Evolutionary conservation across 1,140 invertebrate genomes (phyloP), one percentile per base, ranked within the genome.

Genomic region (Steinernema feltiae): DNA sequence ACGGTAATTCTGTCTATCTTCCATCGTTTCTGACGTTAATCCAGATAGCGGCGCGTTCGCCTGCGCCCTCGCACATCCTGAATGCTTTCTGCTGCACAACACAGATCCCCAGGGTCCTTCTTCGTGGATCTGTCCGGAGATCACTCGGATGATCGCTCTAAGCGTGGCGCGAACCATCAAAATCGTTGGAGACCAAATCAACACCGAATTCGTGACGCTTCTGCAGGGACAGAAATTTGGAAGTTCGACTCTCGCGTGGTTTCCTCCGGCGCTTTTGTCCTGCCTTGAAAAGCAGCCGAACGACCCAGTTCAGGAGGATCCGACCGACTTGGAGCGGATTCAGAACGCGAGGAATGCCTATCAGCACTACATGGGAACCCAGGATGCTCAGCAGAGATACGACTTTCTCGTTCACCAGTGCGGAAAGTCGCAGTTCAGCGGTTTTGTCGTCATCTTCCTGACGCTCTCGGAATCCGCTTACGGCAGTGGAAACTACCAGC

Each of bases 381-480:
- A 63, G 53, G 53, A 63, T 27, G 15, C 24, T 27, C 12, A 63
- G 12, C 53, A 63, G 24, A 15, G 24, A 3, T 63, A 63, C 53
- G 53, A 63, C 12, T 63, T 63, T 21, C 53, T 63, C 53, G 3
- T 63, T 3, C 53, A 63, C 2, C 53, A 63, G 53, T 63, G 53
- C 24, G 53, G 53, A 27, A 63, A 63, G 48, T 3, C 30, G 12
- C 27, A 30, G 30, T 74, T 74, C 48, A 73, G 2, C n/a, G 69
- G 69, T 48, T 48, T 75, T 35, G 30, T 75, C 24, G 63, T 70
- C 0, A 70, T 75, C 0, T 0, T 75, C 18, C 53, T 75, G n/a
- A 41, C 21, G 1, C 30, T 75, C 53, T 63, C 7, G 53, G 53
- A 63, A n/a, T 46, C 41, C 24, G 15, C 53, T 27, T 63, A 12